These are phyloP conservation scores for Dryobates pubescens DNA, from an alignment of 2,797 vertebrate genomes.

Conservation along the genomic window DNA sequence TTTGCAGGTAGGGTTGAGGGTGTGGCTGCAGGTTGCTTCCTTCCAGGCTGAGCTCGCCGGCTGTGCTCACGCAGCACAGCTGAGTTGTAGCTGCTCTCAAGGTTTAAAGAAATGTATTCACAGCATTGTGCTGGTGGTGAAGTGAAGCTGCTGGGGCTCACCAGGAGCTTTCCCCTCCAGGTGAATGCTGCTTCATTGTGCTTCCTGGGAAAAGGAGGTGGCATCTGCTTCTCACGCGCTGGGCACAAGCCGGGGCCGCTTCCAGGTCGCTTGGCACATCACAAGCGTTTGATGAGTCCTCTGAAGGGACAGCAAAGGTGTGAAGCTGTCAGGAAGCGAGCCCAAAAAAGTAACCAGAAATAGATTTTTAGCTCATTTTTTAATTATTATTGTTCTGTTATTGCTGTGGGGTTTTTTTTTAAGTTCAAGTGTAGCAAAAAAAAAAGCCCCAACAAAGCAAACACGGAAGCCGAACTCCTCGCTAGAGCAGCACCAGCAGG, in stretches of 20 bases:
- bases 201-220: background rate
- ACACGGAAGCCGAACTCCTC: background rate
- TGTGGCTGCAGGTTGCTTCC: fast-evolving
- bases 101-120: background rate
- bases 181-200: background rate
- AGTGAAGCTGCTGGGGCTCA: fast-evolving
- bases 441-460: background rate
- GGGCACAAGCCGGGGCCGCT: background rate
- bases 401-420: background rate
- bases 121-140: background rate
- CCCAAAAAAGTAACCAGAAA: background rate
- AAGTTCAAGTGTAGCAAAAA: background rate
- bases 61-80: background rate
- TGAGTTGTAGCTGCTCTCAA: background rate
- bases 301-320: conserved; percentile 49
- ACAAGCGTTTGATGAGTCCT: conserved; percentile 19
- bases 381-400: background rate
- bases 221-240: background rate
- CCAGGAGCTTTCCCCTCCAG: background rate
- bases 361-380: background rate
- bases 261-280: conserved; percentile 46
- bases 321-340: conserved; percentile 21
- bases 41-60: background rate
- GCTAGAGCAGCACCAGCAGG: background rate
- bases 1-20: background rate